Base-by-base conservation (phyloP, 2,113 vertebrate genomes). In the Orthonyx spaldingii region DNA sequence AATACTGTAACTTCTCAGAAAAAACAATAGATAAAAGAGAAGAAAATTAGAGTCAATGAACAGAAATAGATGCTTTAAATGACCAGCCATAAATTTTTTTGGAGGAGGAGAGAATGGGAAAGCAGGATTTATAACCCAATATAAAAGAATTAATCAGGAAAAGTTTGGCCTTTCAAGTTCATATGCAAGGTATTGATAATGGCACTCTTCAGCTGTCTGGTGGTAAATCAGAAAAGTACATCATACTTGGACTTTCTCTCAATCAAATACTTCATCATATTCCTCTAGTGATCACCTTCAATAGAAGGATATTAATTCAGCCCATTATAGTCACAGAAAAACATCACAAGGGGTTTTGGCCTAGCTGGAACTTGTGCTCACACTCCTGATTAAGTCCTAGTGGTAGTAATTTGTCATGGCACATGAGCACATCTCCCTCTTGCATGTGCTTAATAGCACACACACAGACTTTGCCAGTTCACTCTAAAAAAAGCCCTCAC, bases 1-100 rank as follows among this genome's bases (percentile, higher is more conserved):
- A 97, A 97, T 96, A 95, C 87, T 93, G 91, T 95, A 97, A 96
- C 75, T 93, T 64, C 84, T 94, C 76, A 92, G 92, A 95, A 95
- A 97, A 97, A 98, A 96, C 87, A 97, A 96, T 94, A 95, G 78
- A 93, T 82, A 83, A 86, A 91, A 46, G 17, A 80, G 76, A 88
- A 89, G 92, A 79, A 97, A 97, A 95, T 93, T 89, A 95, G 90
- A 92, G 89, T 85, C 89, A 94, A 72, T 97, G 18, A 84, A 94
- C 85, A 92, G 84, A 93, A 97, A 94, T 69, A 57, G 32, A 92
- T 68, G 46, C 33, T 93, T 92, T 90, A 91, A 90, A 96, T 84
- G 47, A 55, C 32, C 50, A 78, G 32, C 3, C 2, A 7, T 28
- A 5, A 5, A 16, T 47, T 37, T 16, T 46, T 17, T 17, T 26